Evolutionary conservation across 30 jellyfish, hydroid and myxozoan genomes (phyloP), one percentile per base, ranked within the genome.

Genomic region (Hydra vulgaris): DNA sequence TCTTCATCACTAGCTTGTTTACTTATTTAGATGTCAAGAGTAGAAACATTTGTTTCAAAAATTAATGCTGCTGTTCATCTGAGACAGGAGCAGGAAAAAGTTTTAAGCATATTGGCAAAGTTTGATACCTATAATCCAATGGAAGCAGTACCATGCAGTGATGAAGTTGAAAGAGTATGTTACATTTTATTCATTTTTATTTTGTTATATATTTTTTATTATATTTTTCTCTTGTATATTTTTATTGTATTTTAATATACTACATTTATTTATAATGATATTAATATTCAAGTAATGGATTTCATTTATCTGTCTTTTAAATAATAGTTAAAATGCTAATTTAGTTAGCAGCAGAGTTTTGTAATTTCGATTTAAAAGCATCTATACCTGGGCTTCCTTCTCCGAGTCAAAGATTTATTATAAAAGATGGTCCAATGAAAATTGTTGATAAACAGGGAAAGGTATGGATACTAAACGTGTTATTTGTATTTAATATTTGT

Each of bases 371-470:
- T 27, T 72, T 91, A 80, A 78, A 82, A 26, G 70, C 89, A 79
- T 68, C 54, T 74, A 88, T 91, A n/a, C 98, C 98, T 21, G 95
- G 94, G 72, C 54, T 91, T 1, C 21, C 95, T 21, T 92, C 79
- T 20, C 73, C 72, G 25, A 89, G 81, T 70, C 88, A 83, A 26
- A 87, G 98, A 22, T 87, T 95, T 54, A 87, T 91, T 20, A 77
- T 91, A 80, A 82, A 76, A 84, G 98, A 91, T 53, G 98, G 98
- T 15, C 89, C 98, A 27, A 78, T 91, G 93, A 91, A 87, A 27
- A 53, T 91, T 22, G 86, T 80, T 0, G 98, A 91, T 74, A 91
- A 91, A 71, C 98, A 91, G 78, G 86, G 82, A 22, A 82, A 90
- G 86, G 98, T 91, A 76, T 54, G 94, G 23, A 12, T 12, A 3